Conservation (phyloP, 1,140 invertebrate genomes). For the Galendromus occidentalis region DNA sequence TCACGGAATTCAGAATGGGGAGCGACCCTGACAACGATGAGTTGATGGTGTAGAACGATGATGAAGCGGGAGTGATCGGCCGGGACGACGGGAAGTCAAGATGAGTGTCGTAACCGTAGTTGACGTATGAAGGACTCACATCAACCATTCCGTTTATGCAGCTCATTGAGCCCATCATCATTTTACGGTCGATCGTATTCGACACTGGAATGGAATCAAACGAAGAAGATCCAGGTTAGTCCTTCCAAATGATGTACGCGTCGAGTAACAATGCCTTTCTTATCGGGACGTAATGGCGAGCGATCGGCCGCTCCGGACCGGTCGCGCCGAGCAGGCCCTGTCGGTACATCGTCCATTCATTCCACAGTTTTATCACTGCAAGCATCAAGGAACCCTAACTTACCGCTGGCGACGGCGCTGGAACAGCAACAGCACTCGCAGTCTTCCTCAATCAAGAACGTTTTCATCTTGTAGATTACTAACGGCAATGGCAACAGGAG, state of each 20-base stretch:
- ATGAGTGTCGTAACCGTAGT: background rate
- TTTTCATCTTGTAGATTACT: conserved; percentile 6
- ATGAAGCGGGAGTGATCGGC: background rate
- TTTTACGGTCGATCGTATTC: conserved; percentile 2
- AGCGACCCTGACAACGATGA: conserved; percentile 1
- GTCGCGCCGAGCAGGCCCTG: no score
- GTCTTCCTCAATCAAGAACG: conserved; percentile 2
- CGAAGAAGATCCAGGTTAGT: no score
- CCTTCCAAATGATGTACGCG: no score
- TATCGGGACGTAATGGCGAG: no score
- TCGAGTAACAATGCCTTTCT: no score
- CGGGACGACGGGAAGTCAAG: conserved; percentile 4
- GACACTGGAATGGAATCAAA: background rate
- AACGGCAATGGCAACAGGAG: background rate
- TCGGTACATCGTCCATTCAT: background rate
- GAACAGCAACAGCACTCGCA: background rate
- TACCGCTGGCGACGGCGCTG: background rate
- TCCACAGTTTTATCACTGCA: background rate
- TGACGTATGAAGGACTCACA: conserved; percentile 1
- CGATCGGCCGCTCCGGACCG: no score
- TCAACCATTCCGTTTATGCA: conserved; percentile 9
- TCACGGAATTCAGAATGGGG: background rate
- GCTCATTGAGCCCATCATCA: conserved; percentile 10
- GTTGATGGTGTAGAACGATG: conserved; percentile 10
- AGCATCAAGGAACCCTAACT: background rate